phyloP scores from a whole-genome alignment of 1,140 invertebrate species.

The Scaptomyza hsui region DNA sequence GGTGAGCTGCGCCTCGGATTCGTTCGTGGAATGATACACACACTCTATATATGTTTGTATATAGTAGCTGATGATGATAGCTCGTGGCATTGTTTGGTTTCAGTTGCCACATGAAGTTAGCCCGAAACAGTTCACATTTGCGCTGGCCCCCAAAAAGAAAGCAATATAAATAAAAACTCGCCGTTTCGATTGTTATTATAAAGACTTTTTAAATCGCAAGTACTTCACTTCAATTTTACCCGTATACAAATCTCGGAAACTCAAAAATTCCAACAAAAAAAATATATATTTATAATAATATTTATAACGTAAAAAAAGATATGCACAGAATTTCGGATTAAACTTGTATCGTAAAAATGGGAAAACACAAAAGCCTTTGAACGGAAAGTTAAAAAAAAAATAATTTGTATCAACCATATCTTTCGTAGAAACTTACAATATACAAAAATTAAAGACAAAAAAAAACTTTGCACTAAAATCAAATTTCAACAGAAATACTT shows the following conservation, averaged over 20 bases:
- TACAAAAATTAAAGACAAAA: too few relatives aligned
- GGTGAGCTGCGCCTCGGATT: slow-evolving; percentile 55
- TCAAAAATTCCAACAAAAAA: too few relatives aligned
- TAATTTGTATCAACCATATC: background rate
- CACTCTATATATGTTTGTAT: background rate
- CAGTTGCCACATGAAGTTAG: slow-evolving; percentile 60
- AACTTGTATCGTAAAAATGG: too few relatives aligned
- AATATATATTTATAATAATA: too few relatives aligned
- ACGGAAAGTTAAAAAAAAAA: background rate
- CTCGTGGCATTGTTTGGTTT: slow-evolving; percentile 27
- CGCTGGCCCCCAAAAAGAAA: slow-evolving; percentile 11
- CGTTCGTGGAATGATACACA: background rate
- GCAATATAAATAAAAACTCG: slow-evolving; percentile 2
- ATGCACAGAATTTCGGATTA: too few relatives aligned
- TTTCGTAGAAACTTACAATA: too few relatives aligned
- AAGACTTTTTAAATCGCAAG: background rate
- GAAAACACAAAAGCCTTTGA: too few relatives aligned
- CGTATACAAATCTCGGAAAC: too few relatives aligned
- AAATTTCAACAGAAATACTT: too few relatives aligned
- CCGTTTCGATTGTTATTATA: background rate
- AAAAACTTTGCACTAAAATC: too few relatives aligned
- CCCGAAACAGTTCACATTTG: slow-evolving; percentile 44
- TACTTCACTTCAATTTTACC: background rate
- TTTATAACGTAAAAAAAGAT: too few relatives aligned
- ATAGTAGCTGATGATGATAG: slow-evolving; percentile 17